Percentiles rank a stretch among this genome's conserved stretches.
phyloP scores from a whole-genome alignment of 2,888 invertebrate species.

The Allophyes oxyacanthae region DNA sequence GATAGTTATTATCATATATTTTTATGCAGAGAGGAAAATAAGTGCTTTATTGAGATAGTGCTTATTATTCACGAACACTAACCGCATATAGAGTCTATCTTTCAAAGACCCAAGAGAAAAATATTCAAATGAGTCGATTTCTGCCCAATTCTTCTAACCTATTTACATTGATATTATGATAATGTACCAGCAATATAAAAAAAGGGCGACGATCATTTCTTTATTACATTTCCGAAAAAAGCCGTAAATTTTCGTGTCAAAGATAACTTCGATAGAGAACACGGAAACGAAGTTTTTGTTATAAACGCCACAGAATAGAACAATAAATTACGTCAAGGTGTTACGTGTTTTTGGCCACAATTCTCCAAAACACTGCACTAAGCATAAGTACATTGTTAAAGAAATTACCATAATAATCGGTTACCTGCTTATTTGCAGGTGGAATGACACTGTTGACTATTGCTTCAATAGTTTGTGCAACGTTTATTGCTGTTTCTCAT shows the following conservation, averaged over 20 bases:
- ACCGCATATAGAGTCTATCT: too few relatives aligned
- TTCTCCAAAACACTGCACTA: constrained; percentile 81
- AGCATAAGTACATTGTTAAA: constrained; percentile 78
- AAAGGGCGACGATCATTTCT: constrained; percentile 42
- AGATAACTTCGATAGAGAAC: constrained; percentile 85
- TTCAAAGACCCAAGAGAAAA: constrained; percentile 1
- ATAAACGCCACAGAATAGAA: constrained; percentile 76
- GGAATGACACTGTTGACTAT: constrained; percentile 78
- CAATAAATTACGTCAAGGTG: constrained; percentile 88
- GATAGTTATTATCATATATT: constrained; percentile 23
- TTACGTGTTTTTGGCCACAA: constrained; percentile 84
- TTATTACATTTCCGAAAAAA: constrained; percentile 48
- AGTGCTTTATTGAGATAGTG: too few relatives aligned
- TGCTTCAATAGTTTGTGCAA: constrained; percentile 81
- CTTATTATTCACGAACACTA: too few relatives aligned
- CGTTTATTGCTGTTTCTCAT: constrained; percentile 67
- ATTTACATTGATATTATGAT: constrained; percentile 47
- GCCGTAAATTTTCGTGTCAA: constrained; percentile 80
- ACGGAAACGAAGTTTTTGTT: constrained; percentile 88
- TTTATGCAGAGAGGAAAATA: constrained; percentile 10
- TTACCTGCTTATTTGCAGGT: constrained; percentile 85
- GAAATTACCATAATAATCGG: constrained; percentile 85
- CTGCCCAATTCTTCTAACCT: constrained; percentile 5
- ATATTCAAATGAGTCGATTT: constrained; percentile 13
- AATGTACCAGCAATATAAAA: constrained; percentile 32